Evolutionary conservation across 1,140 invertebrate species (phyloP), one percentile per base, ranked within the genome.

Genomic region (Dendroctonus valens): DNA sequence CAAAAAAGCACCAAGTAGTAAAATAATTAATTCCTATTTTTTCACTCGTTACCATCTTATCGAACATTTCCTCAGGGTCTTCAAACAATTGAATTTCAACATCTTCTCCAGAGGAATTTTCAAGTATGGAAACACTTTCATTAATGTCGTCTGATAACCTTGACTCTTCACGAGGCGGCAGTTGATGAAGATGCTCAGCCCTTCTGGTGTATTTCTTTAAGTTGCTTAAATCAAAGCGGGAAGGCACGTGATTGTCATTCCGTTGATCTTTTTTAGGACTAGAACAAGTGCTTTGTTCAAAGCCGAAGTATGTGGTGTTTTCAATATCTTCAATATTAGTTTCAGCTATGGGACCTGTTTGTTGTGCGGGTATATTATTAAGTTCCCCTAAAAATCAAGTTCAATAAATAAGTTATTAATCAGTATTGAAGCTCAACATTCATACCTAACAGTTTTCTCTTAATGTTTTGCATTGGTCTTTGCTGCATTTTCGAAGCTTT

Each of bases 291-390:
- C 39, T 41, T 7, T 65, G 44, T 37, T 62, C 58, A 59, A 69
- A 69, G n/a, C 67, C 67, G 49, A 71, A 71, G 44, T 65, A 53
- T 48, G 65, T 54, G 11, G 42, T 15, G 39, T 48, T 53, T 50
- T 38, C 7, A 57, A 42, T 38, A 15, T 9, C 12, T 37, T 42
- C 26, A 6, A 6, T 65, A 7, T 8, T 58, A 7, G 51, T 38
- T 44, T 14, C 3, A 44, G 7, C 12, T 38, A 7, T 9, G 14
- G 7, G 44, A 39, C 5, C 26, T 53, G 48, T 15, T 41, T 37
- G 14, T 46, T 9, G 38, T 51, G 46, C 59, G 58, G 15, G 8
- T 39, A 38, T 55, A 60, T 57, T 7, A 37, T 67, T 42, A 59
- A 41, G 41, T 70, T 63, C 7, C 57, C 53, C 52, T 66, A 55